phyloP scores from a whole-genome alignment of 1,140 invertebrate species.

The Ceratina australensis region DNA sequence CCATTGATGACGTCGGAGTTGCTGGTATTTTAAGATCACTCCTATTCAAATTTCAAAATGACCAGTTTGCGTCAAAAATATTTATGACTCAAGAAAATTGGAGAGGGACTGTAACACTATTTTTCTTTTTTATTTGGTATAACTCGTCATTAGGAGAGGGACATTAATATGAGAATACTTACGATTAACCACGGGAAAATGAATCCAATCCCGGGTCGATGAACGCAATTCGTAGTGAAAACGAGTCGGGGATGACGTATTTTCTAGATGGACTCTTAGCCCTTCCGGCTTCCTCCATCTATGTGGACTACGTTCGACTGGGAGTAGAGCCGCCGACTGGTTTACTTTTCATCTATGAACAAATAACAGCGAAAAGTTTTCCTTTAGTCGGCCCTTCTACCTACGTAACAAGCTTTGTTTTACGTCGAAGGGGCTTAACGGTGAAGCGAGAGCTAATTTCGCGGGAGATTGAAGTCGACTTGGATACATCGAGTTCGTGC shows the following conservation, averaged over 20 bases:
- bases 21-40: no score
- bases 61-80: no score
- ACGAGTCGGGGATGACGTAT: conserved; percentile 24
- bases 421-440: not conserved
- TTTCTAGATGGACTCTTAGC: conserved; percentile 9
- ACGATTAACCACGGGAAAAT: conserved; percentile 40
- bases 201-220: conserved; percentile 44
- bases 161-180: not conserved
- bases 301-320: conserved; percentile 38
- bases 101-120: no score
- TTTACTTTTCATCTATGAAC: conserved; percentile 43
- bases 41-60: no score
- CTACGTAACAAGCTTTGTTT: not conserved
- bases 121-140: no score
- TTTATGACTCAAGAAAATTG: not conserved
- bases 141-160: no score
- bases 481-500: not conserved
- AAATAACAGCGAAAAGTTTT: conserved; percentile 10
- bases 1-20: no score
- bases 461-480: conserved; percentile 4
- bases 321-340: conserved; percentile 9
- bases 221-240: conserved; percentile 46
- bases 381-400: not conserved
- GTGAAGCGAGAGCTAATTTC: conserved; percentile 1
- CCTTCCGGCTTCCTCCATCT: conserved; percentile 43